Percentiles rank a stretch among this genome's conserved stretches.
Conservation (phyloP, 2,113 vertebrate genomes). For the Paramisgurnus dabryanus region DNA sequence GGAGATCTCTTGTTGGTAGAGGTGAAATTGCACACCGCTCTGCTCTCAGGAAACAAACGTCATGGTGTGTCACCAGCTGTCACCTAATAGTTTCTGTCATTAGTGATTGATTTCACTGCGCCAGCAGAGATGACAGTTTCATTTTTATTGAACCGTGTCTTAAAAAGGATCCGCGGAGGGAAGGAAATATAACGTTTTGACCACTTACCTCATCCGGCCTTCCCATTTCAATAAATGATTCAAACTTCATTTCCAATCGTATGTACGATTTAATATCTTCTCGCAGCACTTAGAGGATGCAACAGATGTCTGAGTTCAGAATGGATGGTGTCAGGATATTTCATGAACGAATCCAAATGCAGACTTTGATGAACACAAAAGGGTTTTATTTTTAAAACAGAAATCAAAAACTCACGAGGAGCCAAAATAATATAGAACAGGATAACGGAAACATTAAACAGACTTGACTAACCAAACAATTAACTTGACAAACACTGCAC, state of each 20-base stretch:
- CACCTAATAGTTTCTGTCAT: constrained; percentile 61
- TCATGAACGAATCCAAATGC: no score
- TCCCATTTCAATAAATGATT: constrained; percentile 34
- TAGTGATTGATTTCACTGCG: constrained; percentile 57
- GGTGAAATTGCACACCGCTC: constrained; percentile 47
- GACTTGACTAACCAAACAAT: no score
- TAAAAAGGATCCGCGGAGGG: constrained; percentile 52
- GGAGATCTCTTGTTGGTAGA: constrained; percentile 36
- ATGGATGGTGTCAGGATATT: no score
- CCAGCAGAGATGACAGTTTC: constrained; percentile 50
- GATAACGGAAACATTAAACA: no score
- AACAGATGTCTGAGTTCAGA: background rate
- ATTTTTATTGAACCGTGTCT: constrained; percentile 58
- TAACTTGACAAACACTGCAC: no score
- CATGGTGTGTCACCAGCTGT: constrained; percentile 62
- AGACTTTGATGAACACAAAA: no score
- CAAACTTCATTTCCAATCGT: constrained; percentile 37
- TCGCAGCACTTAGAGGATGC: constrained; percentile 13
- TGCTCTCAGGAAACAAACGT: constrained; percentile 47
- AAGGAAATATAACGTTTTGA: constrained; percentile 26
- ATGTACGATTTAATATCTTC: constrained; percentile 35
- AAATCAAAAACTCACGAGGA: no score
- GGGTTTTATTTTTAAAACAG: no score
- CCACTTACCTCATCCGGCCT: background rate
- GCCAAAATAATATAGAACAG: no score